phyloP scores from a whole-genome alignment of 2,113 vertebrate species.

The Strigops habroptila region DNA sequence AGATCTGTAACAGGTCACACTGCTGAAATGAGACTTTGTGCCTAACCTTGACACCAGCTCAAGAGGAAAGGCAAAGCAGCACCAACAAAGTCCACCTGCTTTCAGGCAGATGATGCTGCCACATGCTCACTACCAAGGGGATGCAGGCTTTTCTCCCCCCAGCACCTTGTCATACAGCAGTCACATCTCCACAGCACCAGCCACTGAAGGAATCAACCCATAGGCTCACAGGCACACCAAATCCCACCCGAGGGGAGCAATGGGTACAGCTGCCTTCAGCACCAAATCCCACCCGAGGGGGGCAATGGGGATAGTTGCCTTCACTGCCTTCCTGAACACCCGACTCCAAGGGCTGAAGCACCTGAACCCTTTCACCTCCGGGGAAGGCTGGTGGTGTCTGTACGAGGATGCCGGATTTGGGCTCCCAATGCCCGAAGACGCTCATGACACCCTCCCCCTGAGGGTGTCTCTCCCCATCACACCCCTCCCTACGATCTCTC shows the following conservation, averaged over 20 bases:
- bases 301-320: too few relatives aligned
- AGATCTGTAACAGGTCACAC: background rate
- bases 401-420: accelerated
- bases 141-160: accelerated
- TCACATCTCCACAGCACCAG: background rate
- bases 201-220: accelerated
- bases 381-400: accelerated
- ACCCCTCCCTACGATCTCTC: background rate
- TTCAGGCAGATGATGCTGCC: accelerated
- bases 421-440: accelerated
- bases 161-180: accelerated
- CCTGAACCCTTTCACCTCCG: accelerated
- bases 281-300: too few relatives aligned
- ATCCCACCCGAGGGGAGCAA: background rate
- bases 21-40: background rate
- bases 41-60: background rate
- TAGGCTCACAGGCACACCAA: background rate
- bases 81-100: background rate
- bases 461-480: background rate
- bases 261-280: background rate
- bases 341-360: accelerated
- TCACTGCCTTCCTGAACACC: background rate
- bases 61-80: background rate
- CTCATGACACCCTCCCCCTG: background rate
- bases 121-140: background rate